Evolutionary conservation across 2,888 invertebrate species (phyloP).

Genomic region (Melanostoma scalare): DNA sequence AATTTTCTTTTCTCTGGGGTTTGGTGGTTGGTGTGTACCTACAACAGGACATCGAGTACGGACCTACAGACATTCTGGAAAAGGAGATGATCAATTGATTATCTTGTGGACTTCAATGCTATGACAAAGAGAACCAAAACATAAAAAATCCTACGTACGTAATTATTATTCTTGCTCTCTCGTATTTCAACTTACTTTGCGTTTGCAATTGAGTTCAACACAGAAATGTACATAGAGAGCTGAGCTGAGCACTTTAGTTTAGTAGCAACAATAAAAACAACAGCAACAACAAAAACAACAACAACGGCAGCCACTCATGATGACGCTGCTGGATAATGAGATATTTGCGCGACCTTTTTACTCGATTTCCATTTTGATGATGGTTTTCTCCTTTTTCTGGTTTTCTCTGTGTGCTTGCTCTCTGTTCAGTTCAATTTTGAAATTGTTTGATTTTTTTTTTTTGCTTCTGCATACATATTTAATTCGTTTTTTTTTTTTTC

Average conservation of each 20-base stretch:
- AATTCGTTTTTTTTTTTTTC: constrained; percentile 20
- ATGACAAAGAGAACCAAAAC: constrained; percentile 28
- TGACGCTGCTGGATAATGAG: constrained; percentile 64
- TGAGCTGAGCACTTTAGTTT: constrained; percentile 31
- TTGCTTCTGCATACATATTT: constrained; percentile 9
- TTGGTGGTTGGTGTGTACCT: constrained; percentile 12
- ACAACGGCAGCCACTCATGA: constrained; percentile 22
- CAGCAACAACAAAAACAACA: background rate
- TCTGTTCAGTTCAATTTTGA: constrained; percentile 42
- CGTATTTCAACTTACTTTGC: constrained; percentile 22
- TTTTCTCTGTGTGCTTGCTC: constrained; percentile 35
- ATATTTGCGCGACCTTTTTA: constrained; percentile 71
- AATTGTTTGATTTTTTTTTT: constrained; percentile 53
- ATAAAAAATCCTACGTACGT: constrained; percentile 34
- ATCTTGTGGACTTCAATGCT: constrained; percentile 35
- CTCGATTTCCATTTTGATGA: constrained; percentile 70
- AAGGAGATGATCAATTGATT: constrained; percentile 41
- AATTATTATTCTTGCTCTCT: constrained; percentile 42
- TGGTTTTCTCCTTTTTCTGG: constrained; percentile 66
- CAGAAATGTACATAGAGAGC: constrained; percentile 37
- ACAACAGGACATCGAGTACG: no score
- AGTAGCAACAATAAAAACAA: constrained; percentile 34
- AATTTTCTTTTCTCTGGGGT: constrained; percentile 16
- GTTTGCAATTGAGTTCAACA: constrained; percentile 11
- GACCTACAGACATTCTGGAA: background rate